These are phyloP conservation scores for Platygyra sinensis DNA, from an alignment of 64 coral and sea anemone species.

Conservation along the genomic window DNA sequence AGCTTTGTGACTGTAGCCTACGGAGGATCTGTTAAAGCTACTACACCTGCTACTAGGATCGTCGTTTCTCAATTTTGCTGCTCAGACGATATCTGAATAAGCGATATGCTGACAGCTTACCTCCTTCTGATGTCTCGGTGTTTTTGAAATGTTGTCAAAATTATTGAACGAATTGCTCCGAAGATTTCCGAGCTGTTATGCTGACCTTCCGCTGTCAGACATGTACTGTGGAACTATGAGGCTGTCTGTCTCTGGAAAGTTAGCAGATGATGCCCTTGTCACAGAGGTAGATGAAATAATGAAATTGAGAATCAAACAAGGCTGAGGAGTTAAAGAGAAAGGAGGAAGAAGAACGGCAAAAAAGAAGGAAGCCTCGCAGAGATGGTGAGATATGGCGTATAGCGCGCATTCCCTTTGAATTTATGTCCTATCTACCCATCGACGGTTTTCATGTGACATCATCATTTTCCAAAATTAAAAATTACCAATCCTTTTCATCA, in stretches of 20 bases:
- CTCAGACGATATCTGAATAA: slow-evolving; percentile 33
- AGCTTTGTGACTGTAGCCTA: neutral
- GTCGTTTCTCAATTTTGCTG: slow-evolving; percentile 7
- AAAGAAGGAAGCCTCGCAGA: neutral
- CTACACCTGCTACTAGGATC: slow-evolving; percentile 37
- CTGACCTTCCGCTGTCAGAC: slow-evolving; percentile 31
- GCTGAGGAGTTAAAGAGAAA: slow-evolving; percentile 50
- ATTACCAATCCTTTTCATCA: too few relatives aligned
- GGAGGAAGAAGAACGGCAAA: slow-evolving; percentile 22
- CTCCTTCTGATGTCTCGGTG: neutral
- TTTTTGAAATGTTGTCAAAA: slow-evolving; percentile 4
- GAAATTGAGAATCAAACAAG: slow-evolving; percentile 20
- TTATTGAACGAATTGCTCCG: slow-evolving; percentile 16
- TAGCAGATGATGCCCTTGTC: neutral
- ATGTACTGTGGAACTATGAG: neutral
- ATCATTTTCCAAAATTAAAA: too few relatives aligned
- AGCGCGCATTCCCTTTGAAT: too few relatives aligned
- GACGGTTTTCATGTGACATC: too few relatives aligned
- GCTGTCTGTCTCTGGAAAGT: neutral
- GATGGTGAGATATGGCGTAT: too few relatives aligned
- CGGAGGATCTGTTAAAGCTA: slow-evolving; percentile 23
- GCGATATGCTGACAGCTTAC: neutral
- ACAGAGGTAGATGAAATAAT: slow-evolving; percentile 20
- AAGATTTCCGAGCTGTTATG: slow-evolving; percentile 24
- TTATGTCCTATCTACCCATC: too few relatives aligned